These are phyloP conservation scores for Istiophorus platypterus DNA, from an alignment of 2,113 vertebrate genomes.

Conservation along the genomic window DNA sequence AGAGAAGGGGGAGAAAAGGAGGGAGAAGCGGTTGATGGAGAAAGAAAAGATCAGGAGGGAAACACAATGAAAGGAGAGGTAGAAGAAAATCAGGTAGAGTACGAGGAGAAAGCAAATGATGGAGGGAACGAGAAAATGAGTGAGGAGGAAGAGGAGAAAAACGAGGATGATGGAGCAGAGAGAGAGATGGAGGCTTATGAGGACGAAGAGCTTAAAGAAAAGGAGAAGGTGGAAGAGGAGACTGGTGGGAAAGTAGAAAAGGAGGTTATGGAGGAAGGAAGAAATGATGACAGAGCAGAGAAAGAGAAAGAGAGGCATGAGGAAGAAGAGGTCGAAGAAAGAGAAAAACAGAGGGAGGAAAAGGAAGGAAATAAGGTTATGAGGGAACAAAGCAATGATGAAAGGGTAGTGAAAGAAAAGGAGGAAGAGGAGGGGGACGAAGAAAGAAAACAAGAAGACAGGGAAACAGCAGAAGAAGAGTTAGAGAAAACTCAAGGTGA, in stretches of 20 bases:
- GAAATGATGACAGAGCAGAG: neutral
- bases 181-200: neutral
- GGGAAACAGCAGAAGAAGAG: neutral
- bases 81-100: no score
- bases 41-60: no score
- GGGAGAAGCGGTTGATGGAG: neutral
- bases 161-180: neutral
- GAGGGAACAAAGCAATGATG: no score
- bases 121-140: neutral
- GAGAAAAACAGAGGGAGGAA: no score
- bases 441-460: neutral
- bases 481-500: neutral
- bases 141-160: neutral
- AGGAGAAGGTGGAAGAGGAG: neutral
- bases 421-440: neutral
- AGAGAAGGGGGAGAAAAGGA: neutral
- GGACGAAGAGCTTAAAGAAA: neutral
- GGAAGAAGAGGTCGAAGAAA: neutral
- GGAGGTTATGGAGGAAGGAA: no score
- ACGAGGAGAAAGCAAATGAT: neutral
- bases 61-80: neutral
- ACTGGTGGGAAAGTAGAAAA: no score
- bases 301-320: neutral
- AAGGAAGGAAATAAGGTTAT: no score
- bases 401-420: no score